Evolutionary conservation across 2,888 invertebrate species (phyloP).

Genomic region (Yponomeuta evonymella): DNA sequence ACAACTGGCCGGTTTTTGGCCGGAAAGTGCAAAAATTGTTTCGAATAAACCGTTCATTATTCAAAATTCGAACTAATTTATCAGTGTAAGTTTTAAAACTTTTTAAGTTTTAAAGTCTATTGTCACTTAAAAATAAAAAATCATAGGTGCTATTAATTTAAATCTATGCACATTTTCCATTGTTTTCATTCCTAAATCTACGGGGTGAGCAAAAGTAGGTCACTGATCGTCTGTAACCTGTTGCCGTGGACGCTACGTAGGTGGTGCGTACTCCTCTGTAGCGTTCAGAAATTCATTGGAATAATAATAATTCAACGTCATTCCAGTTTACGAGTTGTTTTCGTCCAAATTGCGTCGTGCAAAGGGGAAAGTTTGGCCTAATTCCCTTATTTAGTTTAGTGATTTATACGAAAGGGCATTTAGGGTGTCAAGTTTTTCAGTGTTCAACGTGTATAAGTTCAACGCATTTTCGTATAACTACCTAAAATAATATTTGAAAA

Average conservation of each 20-base stretch:
- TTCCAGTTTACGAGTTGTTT: background rate
- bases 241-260: conserved; percentile 38
- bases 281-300: background rate
- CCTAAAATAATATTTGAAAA: too few species aligned
- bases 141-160: background rate
- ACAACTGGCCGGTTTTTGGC: background rate
- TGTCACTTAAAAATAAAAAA: too few species aligned
- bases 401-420: too few species aligned
- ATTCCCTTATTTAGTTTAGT: background rate
- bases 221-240: conserved; percentile 31
- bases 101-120: background rate
- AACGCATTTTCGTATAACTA: too few species aligned
- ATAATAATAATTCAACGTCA: background rate
- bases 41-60: background rate
- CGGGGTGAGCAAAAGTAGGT: conserved; percentile 28
- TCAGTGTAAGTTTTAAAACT: background rate
- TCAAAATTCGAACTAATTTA: background rate
- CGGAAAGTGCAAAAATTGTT: background rate
- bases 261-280: conserved; percentile 21
- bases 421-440: too few species aligned
- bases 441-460: too few species aligned
- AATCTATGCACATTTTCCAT: background rate
- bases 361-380: background rate
- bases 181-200: conserved; percentile 2
- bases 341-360: conserved; percentile 4